These are phyloP conservation scores for Zosterops japonicus DNA, from an alignment of 2,113 vertebrate species.

Conservation along the genomic window DNA sequence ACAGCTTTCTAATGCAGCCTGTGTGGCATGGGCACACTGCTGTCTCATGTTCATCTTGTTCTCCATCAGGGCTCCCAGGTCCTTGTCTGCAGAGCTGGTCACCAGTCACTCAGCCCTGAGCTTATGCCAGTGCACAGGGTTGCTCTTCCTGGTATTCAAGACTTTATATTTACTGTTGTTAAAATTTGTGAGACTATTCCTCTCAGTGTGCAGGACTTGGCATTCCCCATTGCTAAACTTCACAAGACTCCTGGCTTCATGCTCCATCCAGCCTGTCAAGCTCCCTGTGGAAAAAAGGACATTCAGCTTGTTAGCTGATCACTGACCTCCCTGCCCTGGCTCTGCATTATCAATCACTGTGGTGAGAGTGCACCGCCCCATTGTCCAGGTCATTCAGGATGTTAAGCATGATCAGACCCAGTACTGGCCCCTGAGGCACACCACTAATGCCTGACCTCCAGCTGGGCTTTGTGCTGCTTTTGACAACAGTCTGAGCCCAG, in stretches of 20 bases:
- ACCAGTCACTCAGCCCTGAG: too few relatives aligned
- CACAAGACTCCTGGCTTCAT: not conserved
- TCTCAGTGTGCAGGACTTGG: rapidly evolving
- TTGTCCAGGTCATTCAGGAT: rapidly evolving
- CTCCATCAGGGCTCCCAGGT: not conserved
- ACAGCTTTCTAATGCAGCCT: not conserved
- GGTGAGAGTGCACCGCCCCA: not conserved
- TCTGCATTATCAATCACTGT: not conserved
- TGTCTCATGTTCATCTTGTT: not conserved
- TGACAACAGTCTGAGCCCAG: not conserved
- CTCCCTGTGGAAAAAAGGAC: not conserved
- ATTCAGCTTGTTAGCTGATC: not conserved
- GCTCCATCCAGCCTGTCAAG: not conserved
- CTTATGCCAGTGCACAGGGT: not conserved
- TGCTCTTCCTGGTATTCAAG: not conserved
- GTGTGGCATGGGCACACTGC: rapidly evolving
- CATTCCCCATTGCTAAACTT: not conserved
- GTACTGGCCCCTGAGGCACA: not conserved
- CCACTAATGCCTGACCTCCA: not conserved
- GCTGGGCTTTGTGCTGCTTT: not conserved
- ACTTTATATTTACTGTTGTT: not conserved
- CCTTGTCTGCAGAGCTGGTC: not conserved
- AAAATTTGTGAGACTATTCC: not conserved
- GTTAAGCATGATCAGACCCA: not conserved
- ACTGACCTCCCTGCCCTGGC: not conserved